Evolutionary conservation across 2,888 invertebrate species (phyloP), one percentile per base, ranked within the genome.

Genomic region (Polymixis flavicincta): DNA sequence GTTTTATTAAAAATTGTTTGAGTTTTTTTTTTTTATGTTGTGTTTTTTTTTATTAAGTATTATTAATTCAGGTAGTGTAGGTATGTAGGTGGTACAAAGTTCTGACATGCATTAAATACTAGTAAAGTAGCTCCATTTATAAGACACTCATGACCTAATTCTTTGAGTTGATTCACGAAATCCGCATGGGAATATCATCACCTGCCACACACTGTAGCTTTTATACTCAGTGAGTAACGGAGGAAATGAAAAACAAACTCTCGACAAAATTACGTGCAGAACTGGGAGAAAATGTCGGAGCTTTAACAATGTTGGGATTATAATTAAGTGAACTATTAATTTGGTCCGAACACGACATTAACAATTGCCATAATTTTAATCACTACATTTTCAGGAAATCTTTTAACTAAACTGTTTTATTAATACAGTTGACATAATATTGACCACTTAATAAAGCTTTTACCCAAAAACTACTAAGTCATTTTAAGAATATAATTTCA

Each of bases 101-200:
- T 37, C 14, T 19, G 11, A 37, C 52, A 64, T 74, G 75, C 42
- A 50, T 76, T 64, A n/a, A 76, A 60, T 61, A 25, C 76, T 76
- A 55, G 25, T 42, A 61, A 66, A 74, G 17, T 59, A 59, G 22
- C 22, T 25, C 45, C 45, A 57, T 54, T n/a, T 42, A 57, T 63
- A 48, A 82, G 61, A 67, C 37, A 48, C 54, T 55, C 66, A 37
- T n/a, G 84, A 74, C 84, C 74, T n/a, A 79, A 84, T 84, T 81
- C 54, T 74, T 70, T 19, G 32, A n/a, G 60, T 64, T 63, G 48
- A 50, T 77, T 59, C 60, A 54, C 32, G 25, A 48, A 71, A 71
- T 67, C 80, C 80, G n/a, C 37, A 22, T 84, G 81, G 22, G 84
- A 82, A 84, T 17, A 25, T 22, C 48, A 59, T 32, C 81, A 82